phyloP scores from a whole-genome alignment of 2,113 vertebrate genomes.

The Narcine bancroftii region DNA sequence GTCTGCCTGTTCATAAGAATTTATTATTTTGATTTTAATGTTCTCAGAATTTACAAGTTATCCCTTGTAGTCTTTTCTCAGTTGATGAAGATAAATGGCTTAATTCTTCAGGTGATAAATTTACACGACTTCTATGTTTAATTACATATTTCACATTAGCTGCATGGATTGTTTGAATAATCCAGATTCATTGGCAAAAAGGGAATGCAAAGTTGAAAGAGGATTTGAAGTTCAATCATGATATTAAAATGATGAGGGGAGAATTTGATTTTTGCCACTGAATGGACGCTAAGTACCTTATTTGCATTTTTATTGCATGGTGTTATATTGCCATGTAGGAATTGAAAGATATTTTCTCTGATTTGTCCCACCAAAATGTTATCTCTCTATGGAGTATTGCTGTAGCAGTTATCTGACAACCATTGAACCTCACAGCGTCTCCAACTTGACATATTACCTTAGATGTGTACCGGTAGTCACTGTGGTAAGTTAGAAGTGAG shows the following conservation, averaged over 20 bases:
- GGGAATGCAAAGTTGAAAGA: neutral
- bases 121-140: neutral
- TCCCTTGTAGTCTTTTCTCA: neutral
- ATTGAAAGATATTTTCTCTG: too few relatives aligned
- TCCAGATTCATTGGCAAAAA: neutral
- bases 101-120: neutral
- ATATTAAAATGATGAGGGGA: neutral
- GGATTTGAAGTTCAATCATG: neutral
- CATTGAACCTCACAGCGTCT: too few relatives aligned
- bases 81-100: neutral
- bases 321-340: neutral
- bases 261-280: neutral
- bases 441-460: too few relatives aligned
- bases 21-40: neutral
- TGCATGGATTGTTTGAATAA: neutral
- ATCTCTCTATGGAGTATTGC: too few relatives aligned
- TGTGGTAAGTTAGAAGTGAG: too few relatives aligned
- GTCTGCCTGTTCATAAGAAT: neutral
- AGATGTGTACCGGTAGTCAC: too few relatives aligned
- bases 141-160: constrained; percentile 3
- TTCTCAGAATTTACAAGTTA: constrained; percentile 1
- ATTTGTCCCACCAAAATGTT: too few relatives aligned
- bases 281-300: neutral
- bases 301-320: neutral
- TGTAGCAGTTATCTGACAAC: too few relatives aligned